Base-by-base conservation (phyloP, 2,888 invertebrate genomes). In the Drosophila macrospina region DNA sequence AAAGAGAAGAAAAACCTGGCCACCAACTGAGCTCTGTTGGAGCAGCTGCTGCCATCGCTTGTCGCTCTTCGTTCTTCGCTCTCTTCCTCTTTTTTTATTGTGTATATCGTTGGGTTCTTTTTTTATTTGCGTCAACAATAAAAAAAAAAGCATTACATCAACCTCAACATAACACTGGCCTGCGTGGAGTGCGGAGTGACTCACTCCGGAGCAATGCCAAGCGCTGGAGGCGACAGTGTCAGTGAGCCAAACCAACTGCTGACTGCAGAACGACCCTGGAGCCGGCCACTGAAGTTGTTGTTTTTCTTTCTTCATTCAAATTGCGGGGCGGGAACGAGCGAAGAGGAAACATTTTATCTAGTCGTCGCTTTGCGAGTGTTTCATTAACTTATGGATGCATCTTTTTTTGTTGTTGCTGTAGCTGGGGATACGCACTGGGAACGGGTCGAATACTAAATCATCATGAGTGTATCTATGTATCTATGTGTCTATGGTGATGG, bases 371-470 rank as follows among this genome's bases (percentile, higher is more conserved):
- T n/a, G 37, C 36, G 51, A 50, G 42, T 56, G 61, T 72, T 72
- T 72, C 67, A 72, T 72, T 72, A 72, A 61, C 61, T 72, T 57
- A 24, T 64, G 63, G 26, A 32, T 67, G 52, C 30, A 45, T 54
- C 30, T 52, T 34, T 30, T 42, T 36, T 44, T 37, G 54, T 61
- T 61, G 44, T 69, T 54, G 55, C 55, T 69, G 36, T 37, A 16
- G 42, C 65, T 16, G 37, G 36, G 37, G 36, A 51, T 51, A 75
- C 76, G 73, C 76, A 73, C 56, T 16, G 50, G 57, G 60, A 71
- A 74, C 72, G 66, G 56, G 44, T 77, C 74, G 62, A 72, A 72
- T 62, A 77, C 47, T 74, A 77, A 74, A 74, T 74, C 74, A 74
- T 77, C 73, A 48, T 54, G 52, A 68, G 48, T 55, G 69, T 72